Conservation (phyloP, 2,797 vertebrate genomes). For the Oreochromis mossambicus region DNA sequence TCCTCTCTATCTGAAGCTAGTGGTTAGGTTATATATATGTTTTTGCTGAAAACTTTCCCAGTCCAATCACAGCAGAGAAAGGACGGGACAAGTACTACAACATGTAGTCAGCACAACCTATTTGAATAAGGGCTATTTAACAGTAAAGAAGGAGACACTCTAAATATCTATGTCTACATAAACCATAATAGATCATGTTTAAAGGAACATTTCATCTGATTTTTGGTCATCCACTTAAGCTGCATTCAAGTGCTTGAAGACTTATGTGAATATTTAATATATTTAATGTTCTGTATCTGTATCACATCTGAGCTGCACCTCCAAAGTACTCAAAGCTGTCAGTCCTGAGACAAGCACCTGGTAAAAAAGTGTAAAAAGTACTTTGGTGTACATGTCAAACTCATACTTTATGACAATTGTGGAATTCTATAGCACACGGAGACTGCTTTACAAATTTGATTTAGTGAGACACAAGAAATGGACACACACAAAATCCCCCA, state of each 20-base stretch:
- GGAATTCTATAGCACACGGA: neutral
- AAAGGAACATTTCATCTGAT: neutral
- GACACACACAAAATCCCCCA: neutral
- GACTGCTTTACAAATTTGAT: neutral
- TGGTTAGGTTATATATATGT: neutral
- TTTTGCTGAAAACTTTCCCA: neutral
- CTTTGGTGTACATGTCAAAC: neutral
- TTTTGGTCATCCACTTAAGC: neutral
- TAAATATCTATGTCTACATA: neutral
- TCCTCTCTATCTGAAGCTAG: neutral
- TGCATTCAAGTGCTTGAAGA: neutral
- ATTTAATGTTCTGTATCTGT: neutral
- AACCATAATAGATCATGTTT: neutral
- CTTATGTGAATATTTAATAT: neutral
- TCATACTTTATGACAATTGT: neutral
- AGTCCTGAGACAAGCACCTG: neutral
- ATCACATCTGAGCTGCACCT: neutral
- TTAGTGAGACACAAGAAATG: neutral
- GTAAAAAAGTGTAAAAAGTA: neutral
- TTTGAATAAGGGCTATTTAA: neutral
- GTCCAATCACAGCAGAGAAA: neutral
- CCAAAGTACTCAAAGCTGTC: neutral
- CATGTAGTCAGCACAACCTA: neutral
- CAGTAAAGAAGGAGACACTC: neutral
- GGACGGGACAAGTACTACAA: neutral